Base-by-base conservation (phyloP, 2,113 vertebrate genomes). In the Pangasianodon hypophthalmus region DNA sequence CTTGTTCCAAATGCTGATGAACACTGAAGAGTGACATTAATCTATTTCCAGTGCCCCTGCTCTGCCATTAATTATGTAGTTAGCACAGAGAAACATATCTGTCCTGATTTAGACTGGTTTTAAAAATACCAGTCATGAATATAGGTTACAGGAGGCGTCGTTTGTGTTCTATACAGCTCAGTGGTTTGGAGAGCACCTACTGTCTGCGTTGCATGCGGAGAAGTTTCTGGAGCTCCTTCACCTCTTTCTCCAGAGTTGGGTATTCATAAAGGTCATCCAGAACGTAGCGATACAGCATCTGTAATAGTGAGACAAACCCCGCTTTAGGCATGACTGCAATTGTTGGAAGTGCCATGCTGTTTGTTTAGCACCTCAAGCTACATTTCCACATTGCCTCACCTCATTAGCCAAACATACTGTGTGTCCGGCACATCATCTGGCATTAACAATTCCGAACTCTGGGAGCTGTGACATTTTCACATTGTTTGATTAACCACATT, bases 191-290 rank as follows among this genome's bases (percentile, higher is more conserved):
- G 58, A 54, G 58, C 52, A 97, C 98, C 97, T 95, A 99, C 98
- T 98, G 97, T 88, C 98, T 97, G 89, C 97, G 97, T 91, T 98
- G 97, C 96, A 97, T 96, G 77, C 97, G 96, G 85, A 98, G 96
- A 89, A 98, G 96, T 93, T 96, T 98, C 92, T 99, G 98, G 92
- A 99, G 97, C 91, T 98, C 97, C 94, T 96, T 97, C 90, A 98
- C 91, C 24, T 98, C 97, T 79, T 97, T 97, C 94, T 99, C 98
- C 90, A 99, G 96, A 77, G 96, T 73, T 0, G 98, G 98, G 90
- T 97, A 98, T 90, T 99, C 98, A 87, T 97, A 99, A 32, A 98
- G 96, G 92, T 99, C 98, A 94, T 99, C 98, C 91, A 99, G 93
- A 69, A 98, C 96, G 44, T 96, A 97, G 54, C 97, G 97, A 92